Evolutionary conservation across 2,113 vertebrate species (phyloP).

Genomic region (Excalfactoria chinensis): DNA sequence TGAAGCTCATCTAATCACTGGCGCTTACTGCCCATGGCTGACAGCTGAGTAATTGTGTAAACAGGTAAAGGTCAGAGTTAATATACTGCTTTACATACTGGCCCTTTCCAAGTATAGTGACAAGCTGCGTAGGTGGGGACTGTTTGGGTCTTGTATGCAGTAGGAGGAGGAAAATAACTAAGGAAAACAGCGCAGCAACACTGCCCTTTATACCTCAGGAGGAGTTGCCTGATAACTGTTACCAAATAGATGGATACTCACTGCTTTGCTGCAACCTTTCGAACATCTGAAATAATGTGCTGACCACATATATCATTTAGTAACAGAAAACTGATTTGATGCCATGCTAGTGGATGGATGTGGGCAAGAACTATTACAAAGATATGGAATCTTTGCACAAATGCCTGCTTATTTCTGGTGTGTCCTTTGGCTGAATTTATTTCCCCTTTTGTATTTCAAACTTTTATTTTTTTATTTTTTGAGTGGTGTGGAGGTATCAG

Average conservation of each 20-base stretch:
- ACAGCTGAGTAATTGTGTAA: neutral
- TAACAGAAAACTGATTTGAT: neutral
- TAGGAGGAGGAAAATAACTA: neutral
- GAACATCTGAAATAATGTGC: neutral
- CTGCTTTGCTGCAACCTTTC: neutral
- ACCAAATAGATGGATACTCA: neutral
- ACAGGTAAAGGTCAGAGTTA: slow-evolving; percentile 38
- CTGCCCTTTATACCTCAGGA: neutral
- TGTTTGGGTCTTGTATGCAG: neutral
- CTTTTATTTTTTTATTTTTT: neutral
- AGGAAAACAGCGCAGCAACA: neutral
- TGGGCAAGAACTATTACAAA: neutral
- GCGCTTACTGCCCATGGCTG: neutral
- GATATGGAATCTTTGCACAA: fast-evolving
- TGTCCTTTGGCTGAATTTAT: neutral
- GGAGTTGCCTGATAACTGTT: neutral
- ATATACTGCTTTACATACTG: neutral
- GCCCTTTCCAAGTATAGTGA: neutral
- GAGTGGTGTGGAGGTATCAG: neutral
- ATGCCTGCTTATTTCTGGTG: neutral
- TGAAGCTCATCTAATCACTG: neutral
- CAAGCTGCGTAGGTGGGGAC: neutral
- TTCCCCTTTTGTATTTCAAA: neutral
- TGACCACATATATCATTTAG: neutral
- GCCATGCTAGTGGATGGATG: neutral